phyloP scores from a whole-genome alignment of 2,797 vertebrate genomes.

The Jordanella pulchra region DNA sequence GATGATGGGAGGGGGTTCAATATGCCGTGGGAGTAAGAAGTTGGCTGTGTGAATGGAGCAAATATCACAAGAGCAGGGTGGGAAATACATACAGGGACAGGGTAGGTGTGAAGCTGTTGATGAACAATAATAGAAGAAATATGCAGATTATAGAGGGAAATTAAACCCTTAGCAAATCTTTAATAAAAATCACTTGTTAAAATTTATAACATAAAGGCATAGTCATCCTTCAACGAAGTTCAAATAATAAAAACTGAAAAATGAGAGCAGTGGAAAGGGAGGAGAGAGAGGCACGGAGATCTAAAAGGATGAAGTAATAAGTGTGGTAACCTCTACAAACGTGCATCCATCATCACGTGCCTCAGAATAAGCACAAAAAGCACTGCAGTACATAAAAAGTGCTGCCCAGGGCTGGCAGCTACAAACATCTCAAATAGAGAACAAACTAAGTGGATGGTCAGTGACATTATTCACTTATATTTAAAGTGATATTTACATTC shows the following conservation, averaged over 20 bases:
- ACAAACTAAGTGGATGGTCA: neutral
- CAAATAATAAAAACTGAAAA: slow-evolving; percentile 1
- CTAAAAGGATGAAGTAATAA: neutral
- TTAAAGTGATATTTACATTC: neutral
- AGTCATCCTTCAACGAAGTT: neutral
- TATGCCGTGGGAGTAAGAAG: slow-evolving; percentile 3
- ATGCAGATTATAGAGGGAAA: neutral
- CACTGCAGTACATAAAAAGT: slow-evolving; percentile 47
- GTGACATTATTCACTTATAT: neutral
- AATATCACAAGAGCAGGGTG: neutral
- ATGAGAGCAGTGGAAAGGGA: slow-evolving; percentile 7
- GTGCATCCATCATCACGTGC: slow-evolving; percentile 60
- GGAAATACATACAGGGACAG: neutral
- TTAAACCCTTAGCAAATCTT: neutral
- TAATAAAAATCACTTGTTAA: neutral
- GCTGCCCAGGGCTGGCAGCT: slow-evolving; percentile 22
- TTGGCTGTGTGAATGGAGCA: slow-evolving; percentile 22
- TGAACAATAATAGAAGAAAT: neutral
- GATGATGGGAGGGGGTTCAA: slow-evolving; percentile 28
- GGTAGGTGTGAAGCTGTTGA: neutral
- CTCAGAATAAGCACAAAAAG: slow-evolving; percentile 37
- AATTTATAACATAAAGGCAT: neutral
- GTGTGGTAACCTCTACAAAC: slow-evolving; percentile 47
- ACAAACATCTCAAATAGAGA: slow-evolving; percentile 3
- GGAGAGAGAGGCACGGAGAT: neutral